Evolutionary conservation across 1,140 invertebrate species (phyloP).

Genomic region (Myzus persicae): DNA sequence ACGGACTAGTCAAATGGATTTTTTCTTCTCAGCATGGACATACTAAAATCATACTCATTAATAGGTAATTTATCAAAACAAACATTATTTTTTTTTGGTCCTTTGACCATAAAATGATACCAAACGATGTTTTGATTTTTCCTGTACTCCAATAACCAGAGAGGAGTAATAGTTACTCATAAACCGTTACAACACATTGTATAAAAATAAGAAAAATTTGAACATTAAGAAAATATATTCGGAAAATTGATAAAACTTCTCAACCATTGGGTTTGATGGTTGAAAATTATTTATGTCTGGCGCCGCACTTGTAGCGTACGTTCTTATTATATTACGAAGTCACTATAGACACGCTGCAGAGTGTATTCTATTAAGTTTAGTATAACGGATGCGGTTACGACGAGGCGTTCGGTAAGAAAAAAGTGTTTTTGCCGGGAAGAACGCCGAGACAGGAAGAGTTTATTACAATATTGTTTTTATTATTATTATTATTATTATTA

Average conservation of each 20-base stretch:
- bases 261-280: background rate
- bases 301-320: background rate
- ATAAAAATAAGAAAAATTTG: too few species aligned
- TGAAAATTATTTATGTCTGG: background rate
- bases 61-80: too few species aligned
- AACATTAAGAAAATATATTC: background rate
- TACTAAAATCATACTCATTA: too few species aligned
- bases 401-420: background rate
- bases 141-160: too few species aligned
- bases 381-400: background rate
- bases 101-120: too few species aligned
- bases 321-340: background rate
- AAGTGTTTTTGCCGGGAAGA: background rate
- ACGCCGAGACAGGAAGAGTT: background rate
- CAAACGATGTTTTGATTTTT: too few species aligned
- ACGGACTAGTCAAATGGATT: too few species aligned
- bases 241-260: background rate
- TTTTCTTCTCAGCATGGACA: too few species aligned
- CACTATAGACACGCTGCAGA: background rate
- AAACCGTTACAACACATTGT: too few species aligned
- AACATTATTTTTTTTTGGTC: too few species aligned
- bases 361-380: background rate
- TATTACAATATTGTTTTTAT: background rate
- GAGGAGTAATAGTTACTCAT: too few species aligned
- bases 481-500: background rate